Percentiles rank a stretch among this genome's conserved stretches.
These are phyloP conservation scores for Epinotia nisella DNA, from an alignment of 2,888 invertebrate species.

Conservation along the genomic window DNA sequence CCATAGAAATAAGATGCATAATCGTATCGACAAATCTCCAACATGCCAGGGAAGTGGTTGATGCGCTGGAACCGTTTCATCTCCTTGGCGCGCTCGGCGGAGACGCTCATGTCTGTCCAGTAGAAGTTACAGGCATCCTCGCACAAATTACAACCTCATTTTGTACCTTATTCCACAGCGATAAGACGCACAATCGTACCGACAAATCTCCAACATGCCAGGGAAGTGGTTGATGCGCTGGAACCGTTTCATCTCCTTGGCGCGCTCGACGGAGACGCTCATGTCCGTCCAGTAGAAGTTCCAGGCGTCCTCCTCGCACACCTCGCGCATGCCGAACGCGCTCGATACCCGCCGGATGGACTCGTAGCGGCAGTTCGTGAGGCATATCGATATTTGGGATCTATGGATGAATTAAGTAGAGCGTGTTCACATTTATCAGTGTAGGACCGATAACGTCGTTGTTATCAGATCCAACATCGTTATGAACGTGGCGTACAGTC, in stretches of 20 bases:
- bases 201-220: conserved; percentile 94
- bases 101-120: conserved; percentile 95
- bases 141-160: neutral
- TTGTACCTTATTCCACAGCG: neutral
- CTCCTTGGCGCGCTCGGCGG: conserved; percentile 93
- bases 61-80: conserved; percentile 97
- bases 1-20: neutral
- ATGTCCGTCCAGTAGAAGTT: conserved; percentile 96
- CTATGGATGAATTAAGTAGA: conserved; percentile 53
- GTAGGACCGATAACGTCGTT: too few relatives aligned
- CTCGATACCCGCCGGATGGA: conserved; percentile 89
- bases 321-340: conserved; percentile 90
- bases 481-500: too few relatives aligned
- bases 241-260: conserved; percentile 96
- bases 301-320: conserved; percentile 93
- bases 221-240: conserved; percentile 98
- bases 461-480: too few relatives aligned
- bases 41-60: conserved; percentile 97
- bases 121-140: conserved; percentile 94
- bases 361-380: conserved; percentile 89
- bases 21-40: conserved; percentile 88
- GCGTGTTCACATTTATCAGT: too few relatives aligned
- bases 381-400: conserved; percentile 86
- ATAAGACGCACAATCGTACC: conserved; percentile 55
- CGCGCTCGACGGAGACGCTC: conserved; percentile 92